These are phyloP conservation scores for Tachystola acroxantha DNA, from an alignment of 2,888 invertebrate species.

Conservation along the genomic window DNA sequence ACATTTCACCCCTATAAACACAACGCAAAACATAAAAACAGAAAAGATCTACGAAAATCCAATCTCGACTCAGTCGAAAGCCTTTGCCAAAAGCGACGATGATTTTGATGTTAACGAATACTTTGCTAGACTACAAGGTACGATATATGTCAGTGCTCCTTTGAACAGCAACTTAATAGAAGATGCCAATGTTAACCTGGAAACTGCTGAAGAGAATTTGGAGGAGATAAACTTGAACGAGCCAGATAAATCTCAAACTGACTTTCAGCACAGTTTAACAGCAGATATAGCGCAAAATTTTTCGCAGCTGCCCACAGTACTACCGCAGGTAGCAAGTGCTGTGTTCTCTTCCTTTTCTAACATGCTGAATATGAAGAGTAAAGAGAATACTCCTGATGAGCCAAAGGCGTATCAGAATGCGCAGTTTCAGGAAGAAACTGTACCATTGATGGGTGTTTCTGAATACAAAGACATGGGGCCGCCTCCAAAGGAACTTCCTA, in stretches of 20 bases:
- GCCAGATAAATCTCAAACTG: slow-evolving; percentile 30
- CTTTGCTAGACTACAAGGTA: slow-evolving; percentile 65
- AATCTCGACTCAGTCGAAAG: slow-evolving; percentile 33
- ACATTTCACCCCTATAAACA: slow-evolving; percentile 11
- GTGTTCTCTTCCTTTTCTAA: slow-evolving; percentile 81
- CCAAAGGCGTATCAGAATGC: slow-evolving; percentile 28
- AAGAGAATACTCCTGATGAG: slow-evolving; percentile 53
- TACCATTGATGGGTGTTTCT: slow-evolving; percentile 33
- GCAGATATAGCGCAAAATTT: slow-evolving; percentile 74
- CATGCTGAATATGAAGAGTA: slow-evolving; percentile 61
- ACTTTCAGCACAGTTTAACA: slow-evolving; percentile 53
- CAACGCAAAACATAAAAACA: slow-evolving; percentile 19
- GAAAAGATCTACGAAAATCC: slow-evolving; percentile 17
- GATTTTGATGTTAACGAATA: slow-evolving; percentile 73
- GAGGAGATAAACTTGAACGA: slow-evolving; percentile 65
- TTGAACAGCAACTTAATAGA: slow-evolving; percentile 56
- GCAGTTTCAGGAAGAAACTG: background rate
- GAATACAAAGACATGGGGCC: slow-evolving; percentile 43
- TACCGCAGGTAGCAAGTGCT: slow-evolving; percentile 80
- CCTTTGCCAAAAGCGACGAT: slow-evolving; percentile 46
- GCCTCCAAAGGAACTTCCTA: slow-evolving; percentile 55
- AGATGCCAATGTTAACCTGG: slow-evolving; percentile 70
- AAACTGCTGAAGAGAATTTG: slow-evolving; percentile 54
- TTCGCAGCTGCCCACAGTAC: slow-evolving; percentile 76
- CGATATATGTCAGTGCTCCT: slow-evolving; percentile 64